phyloP scores from a whole-genome alignment of 2,797 vertebrate genomes.

The Momotus momota region DNA sequence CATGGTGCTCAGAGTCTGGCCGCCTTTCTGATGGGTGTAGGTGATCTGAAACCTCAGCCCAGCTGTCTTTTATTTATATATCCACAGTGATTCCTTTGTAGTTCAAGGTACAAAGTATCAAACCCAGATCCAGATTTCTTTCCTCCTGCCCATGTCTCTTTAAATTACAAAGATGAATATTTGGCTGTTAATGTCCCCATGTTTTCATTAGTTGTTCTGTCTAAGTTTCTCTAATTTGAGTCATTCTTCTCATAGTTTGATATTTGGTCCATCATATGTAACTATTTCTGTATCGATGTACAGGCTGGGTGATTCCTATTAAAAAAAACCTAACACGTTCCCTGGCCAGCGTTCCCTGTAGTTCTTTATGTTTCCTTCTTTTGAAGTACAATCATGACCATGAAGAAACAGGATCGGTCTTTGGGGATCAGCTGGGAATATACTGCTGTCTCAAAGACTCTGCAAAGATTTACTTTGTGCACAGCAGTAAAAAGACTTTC shows the following conservation, averaged over 20 bases:
- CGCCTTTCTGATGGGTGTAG: conserved; percentile 4
- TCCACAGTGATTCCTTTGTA: conserved; percentile 16
- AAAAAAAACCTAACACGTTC: background rate
- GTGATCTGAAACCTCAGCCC: conserved; percentile 53
- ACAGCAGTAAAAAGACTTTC: background rate
- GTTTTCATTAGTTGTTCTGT: background rate
- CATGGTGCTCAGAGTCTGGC: background rate
- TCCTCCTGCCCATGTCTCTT: background rate
- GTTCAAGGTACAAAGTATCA: conserved; percentile 41
- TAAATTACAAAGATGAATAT: conserved; percentile 15
- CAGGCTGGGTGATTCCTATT: background rate
- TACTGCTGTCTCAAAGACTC: background rate
- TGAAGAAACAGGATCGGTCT: background rate
- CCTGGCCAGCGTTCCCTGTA: background rate
- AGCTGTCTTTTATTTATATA: conserved; percentile 48
- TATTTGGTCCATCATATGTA: background rate
- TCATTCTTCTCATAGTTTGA: background rate
- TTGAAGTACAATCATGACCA: background rate
- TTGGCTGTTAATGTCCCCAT: background rate
- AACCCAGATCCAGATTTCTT: conserved; percentile 39
- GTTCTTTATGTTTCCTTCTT: background rate
- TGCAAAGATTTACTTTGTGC: background rate
- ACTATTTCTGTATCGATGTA: background rate
- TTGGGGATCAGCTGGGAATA: background rate
- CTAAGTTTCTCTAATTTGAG: background rate